Evolutionary conservation across 2,113 vertebrate species (phyloP), one percentile per base, ranked within the genome.

Genomic region (Trogon melanurus): DNA sequence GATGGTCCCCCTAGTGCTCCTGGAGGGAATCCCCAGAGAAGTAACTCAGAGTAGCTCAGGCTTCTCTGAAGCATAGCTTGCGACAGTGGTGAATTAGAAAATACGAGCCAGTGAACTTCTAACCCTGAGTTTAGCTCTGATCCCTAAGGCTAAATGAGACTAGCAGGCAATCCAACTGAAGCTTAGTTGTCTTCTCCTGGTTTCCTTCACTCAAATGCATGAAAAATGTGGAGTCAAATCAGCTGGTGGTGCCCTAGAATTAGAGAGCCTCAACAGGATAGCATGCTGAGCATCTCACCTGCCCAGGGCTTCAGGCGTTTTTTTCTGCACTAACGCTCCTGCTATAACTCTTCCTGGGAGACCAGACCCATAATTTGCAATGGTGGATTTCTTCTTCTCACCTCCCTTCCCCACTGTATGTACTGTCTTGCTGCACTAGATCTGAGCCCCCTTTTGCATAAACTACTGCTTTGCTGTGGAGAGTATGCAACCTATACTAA

Each of bases 291-390:
- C n/a, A 23, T 20, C 27, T 73, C n/a, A 9, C 15, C 26, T 54
- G 22, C 17, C 0, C 0, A 44, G 27, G 4, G 15, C 45, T 91
- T 84, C 15, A 25, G 66, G 62, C 3, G 36, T 0, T 27, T 57
- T 75, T 56, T 87, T 62, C 58, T 85, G 25, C 27, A 16, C 25
- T 32, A 56, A 32, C 38, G 6, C 11, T 88, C 70, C 67, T 65
- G n/a, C 53, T 60, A 5, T 9, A 61, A 10, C 36, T 62, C 20
- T 78, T 69, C 47, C 36, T 66, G 62, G 7, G 47, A 76, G 9
- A 79, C 23, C 48, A 83, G 75, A 78, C 2, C 17, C 44, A 70
- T 64, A 72, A 26, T 19, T 15, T 58, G n/a, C 26, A 50, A 16
- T 1, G 3, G 30, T 26, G 17, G 25, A 26, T 76, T 73, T 72